phyloP scores from a whole-genome alignment of 2,113 vertebrate species.

The Catharus fuscescens region DNA sequence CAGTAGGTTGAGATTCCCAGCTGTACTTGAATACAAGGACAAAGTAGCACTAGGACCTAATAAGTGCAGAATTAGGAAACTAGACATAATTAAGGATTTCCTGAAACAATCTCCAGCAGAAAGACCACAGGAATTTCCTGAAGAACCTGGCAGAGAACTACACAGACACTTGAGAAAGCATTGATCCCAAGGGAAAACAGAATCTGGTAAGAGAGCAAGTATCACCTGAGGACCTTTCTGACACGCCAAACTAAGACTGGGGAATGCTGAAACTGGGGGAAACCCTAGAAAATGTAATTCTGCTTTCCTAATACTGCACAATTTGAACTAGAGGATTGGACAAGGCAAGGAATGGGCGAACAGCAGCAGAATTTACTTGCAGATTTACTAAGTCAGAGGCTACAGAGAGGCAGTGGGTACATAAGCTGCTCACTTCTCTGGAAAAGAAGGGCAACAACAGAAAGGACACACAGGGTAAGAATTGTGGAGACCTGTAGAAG shows the following conservation, averaged over 20 bases:
- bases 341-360: neutral
- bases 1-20: neutral
- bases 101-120: slow-evolving; percentile 33
- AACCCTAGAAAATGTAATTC: neutral
- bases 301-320: neutral
- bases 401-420: neutral
- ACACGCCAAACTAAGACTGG: neutral
- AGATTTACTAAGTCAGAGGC: neutral
- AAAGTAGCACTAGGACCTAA: neutral
- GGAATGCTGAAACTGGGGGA: neutral
- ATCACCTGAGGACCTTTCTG: neutral
- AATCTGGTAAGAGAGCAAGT: neutral
- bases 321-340: neutral
- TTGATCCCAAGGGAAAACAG: neutral
- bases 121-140: neutral
- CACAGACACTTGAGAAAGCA: neutral
- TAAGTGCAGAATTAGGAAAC: slow-evolving; percentile 44
- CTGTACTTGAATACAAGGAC: neutral
- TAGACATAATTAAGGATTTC: slow-evolving; percentile 50
- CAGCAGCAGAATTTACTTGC: neutral
- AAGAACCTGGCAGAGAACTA: slow-evolving; percentile 26
- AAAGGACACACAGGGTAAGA: neutral
- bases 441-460: neutral
- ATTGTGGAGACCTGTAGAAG: neutral
- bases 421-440: neutral